Evolutionary conservation across 2,113 vertebrate species (phyloP).

Genomic region (Rostratula benghalensis): DNA sequence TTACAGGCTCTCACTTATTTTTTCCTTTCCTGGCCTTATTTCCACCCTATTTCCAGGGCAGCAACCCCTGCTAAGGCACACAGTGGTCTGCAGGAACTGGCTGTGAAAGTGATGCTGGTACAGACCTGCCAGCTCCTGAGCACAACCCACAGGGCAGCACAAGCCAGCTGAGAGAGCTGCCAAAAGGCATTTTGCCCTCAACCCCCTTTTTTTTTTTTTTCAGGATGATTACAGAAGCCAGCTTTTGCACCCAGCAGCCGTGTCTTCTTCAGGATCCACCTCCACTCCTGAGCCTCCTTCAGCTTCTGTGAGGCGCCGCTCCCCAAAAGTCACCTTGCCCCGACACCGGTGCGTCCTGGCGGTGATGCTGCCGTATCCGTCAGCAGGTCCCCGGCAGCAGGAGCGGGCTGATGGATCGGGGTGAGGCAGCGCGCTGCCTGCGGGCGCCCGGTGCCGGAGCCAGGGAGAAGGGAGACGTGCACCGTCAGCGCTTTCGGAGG

Average conservation of each 20-base stretch:
- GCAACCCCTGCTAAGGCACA: not conserved
- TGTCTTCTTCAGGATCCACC: not conserved
- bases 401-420: not conserved
- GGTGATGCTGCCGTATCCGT: rapidly evolving
- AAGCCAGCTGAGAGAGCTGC: not conserved
- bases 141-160: not conserved
- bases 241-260: not conserved
- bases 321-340: not conserved
- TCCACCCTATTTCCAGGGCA: not conserved
- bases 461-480: not conserved
- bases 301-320: rapidly evolving
- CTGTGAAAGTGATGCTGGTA: not conserved
- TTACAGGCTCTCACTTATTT: not conserved
- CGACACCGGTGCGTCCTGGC: rapidly evolving
- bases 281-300: not conserved
- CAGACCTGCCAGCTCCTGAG: not conserved
- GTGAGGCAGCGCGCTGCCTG: not conserved
- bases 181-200: not conserved
- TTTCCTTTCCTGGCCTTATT: not conserved
- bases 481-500: constrained; percentile 34
- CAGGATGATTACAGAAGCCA: not conserved
- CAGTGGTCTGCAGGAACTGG: not conserved
- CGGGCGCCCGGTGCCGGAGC: not conserved
- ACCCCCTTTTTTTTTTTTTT: rapidly evolving
- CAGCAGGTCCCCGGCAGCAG: not conserved